Evolutionary conservation across 2,888 invertebrate species (phyloP).

Genomic region (Lysandra coridon): DNA sequence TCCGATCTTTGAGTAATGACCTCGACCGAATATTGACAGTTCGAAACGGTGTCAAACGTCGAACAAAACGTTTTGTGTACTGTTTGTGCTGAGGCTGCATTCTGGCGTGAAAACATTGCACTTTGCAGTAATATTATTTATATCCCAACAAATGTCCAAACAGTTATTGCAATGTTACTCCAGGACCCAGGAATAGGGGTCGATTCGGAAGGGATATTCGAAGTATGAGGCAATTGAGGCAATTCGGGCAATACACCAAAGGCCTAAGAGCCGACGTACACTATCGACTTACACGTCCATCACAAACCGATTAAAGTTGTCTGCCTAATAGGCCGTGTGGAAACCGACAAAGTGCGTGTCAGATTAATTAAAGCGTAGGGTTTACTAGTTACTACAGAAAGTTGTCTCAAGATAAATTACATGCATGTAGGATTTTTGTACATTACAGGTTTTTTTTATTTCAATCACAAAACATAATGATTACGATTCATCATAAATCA

Average conservation of each 20-base stretch:
- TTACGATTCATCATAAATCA: too few species aligned
- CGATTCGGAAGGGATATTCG: not conserved
- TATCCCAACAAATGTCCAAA: too few species aligned
- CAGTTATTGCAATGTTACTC: too few species aligned
- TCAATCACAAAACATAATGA: too few species aligned
- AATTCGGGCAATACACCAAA: not conserved
- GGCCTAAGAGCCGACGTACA: not conserved
- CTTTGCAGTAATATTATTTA: too few species aligned
- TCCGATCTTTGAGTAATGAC: too few species aligned
- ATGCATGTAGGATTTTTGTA: not conserved
- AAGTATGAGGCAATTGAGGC: not conserved
- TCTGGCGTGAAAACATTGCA: too few species aligned
- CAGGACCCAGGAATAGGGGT: too few species aligned
- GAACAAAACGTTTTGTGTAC: too few species aligned
- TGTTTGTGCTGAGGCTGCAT: too few species aligned
- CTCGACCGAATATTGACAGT: too few species aligned
- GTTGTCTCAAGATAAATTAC: not conserved
- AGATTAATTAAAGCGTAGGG: constrained; percentile 18
- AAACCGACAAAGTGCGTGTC: constrained; percentile 15
- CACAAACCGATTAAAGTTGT: constrained; percentile 12
- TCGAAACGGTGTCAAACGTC: too few species aligned
- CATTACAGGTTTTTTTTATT: not conserved
- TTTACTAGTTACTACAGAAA: not conserved
- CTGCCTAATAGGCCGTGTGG: constrained; percentile 10
- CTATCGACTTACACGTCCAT: constrained; percentile 18